phyloP scores from a whole-genome alignment of 2,113 vertebrate species.

The Leuciscus idus region DNA sequence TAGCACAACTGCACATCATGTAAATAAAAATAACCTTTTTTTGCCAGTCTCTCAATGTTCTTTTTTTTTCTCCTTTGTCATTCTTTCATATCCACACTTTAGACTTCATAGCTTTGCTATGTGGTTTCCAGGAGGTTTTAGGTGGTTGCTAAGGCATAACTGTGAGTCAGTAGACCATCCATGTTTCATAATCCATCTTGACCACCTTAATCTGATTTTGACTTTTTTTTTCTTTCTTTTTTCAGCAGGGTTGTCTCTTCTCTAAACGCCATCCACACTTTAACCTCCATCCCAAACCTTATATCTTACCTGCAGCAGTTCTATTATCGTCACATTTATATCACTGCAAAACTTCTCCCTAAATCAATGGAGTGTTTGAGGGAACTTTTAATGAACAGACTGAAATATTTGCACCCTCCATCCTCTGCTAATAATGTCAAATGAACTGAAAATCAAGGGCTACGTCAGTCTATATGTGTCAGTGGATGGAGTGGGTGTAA shows the following conservation, averaged over 20 bases:
- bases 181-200: not conserved
- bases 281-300: not conserved
- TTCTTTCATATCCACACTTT: not conserved
- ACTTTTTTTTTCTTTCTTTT: not conserved
- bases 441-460: constrained; percentile 67
- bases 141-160: not conserved
- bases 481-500: not conserved
- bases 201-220: not conserved
- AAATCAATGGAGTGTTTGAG: constrained; percentile 64
- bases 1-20: too few species aligned
- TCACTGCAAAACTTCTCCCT: not conserved
- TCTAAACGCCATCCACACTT: not conserved
- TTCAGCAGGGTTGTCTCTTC: not conserved
- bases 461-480: constrained; percentile 69
- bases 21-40: not conserved
- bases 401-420: constrained; percentile 66
- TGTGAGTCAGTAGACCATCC: not conserved
- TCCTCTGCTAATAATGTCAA: constrained; percentile 72
- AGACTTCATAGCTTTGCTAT: not conserved
- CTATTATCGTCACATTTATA: constrained; percentile 3
- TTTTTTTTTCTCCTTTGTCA: too few species aligned
- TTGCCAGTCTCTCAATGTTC: not conserved
- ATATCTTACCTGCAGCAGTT: not conserved
- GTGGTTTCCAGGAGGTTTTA: not conserved
- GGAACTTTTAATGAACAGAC: constrained; percentile 69